Conservation (phyloP, 2,888 invertebrate genomes). For the Drosophila vallismaia region DNA sequence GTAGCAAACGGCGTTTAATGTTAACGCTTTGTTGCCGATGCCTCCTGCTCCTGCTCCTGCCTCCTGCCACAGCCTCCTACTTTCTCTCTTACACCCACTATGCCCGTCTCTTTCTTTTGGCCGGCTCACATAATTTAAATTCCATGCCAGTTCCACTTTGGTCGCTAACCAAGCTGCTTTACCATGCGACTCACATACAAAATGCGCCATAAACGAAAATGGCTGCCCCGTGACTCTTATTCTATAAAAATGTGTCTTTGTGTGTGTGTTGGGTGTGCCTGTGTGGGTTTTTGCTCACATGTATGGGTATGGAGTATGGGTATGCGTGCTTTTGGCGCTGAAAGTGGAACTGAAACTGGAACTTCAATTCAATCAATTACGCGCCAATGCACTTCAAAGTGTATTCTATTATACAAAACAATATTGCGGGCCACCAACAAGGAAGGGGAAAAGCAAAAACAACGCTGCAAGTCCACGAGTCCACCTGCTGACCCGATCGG, state of each 20-base stretch:
- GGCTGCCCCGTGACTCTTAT: conserved; percentile 29
- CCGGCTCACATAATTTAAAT: conserved; percentile 51
- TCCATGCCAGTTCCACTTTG: conserved; percentile 49
- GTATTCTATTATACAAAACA: conserved; percentile 43
- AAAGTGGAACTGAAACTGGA: conserved; percentile 37
- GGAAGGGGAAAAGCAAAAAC: neutral
- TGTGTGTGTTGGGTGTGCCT: neutral
- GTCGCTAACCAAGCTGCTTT: conserved; percentile 45
- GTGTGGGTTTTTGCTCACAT: neutral
- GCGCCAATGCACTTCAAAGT: conserved; percentile 58
- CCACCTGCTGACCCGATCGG: conserved; percentile 27
- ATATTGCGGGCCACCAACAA: conserved; percentile 18
- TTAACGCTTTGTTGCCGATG: conserved; percentile 45
- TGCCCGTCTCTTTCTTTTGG: neutral
- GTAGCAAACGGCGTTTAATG: conserved; percentile 44
- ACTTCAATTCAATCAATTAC: conserved; percentile 62
- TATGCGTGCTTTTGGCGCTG: conserved; percentile 4
- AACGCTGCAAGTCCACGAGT: neutral
- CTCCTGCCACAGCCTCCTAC: neutral
- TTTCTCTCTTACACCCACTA: neutral
- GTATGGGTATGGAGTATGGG: neutral
- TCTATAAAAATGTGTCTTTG: neutral
- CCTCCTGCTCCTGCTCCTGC: conserved; percentile 5
- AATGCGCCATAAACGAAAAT: conserved; percentile 51
- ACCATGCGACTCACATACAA: conserved; percentile 44